Conservation (phyloP, 2,888 invertebrate species). For the Apamea monoglypha region DNA sequence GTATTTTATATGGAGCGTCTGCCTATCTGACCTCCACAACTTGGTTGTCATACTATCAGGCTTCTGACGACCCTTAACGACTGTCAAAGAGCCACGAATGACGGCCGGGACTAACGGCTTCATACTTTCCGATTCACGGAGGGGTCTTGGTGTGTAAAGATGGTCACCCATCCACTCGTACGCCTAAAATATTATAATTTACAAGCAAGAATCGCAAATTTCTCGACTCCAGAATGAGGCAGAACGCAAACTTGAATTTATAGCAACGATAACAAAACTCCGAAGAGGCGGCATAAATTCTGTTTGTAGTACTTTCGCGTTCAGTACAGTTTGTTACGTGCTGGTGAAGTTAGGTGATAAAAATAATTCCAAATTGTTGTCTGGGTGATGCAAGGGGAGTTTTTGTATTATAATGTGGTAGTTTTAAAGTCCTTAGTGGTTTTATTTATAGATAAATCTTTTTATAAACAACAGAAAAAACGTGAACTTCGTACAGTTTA, state of each 20-base stretch:
- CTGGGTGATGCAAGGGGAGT: constrained; percentile 43
- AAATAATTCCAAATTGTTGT: constrained; percentile 63
- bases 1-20: background rate
- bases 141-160: background rate
- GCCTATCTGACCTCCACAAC: background rate
- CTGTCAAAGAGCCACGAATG: no score
- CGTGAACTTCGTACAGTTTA: background rate
- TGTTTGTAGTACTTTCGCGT: constrained; percentile 72
- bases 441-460: constrained; percentile 23
- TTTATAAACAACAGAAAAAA: background rate
- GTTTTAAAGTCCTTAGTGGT: constrained; percentile 11
- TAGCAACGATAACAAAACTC: constrained; percentile 84
- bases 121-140: no score
- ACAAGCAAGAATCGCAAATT: constrained; percentile 51
- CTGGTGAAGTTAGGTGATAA: constrained; percentile 63
- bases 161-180: background rate
- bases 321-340: constrained; percentile 59
- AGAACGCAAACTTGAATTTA: constrained; percentile 83
- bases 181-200: constrained; percentile 40
- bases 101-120: no score
- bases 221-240: constrained; percentile 52
- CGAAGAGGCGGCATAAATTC: constrained; percentile 85
- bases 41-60: background rate
- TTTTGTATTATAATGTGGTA: constrained; percentile 42
- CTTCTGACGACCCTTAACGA: background rate